Base-by-base conservation (phyloP, 1,140 invertebrate species). In the Drosophila lacertosa region DNA sequence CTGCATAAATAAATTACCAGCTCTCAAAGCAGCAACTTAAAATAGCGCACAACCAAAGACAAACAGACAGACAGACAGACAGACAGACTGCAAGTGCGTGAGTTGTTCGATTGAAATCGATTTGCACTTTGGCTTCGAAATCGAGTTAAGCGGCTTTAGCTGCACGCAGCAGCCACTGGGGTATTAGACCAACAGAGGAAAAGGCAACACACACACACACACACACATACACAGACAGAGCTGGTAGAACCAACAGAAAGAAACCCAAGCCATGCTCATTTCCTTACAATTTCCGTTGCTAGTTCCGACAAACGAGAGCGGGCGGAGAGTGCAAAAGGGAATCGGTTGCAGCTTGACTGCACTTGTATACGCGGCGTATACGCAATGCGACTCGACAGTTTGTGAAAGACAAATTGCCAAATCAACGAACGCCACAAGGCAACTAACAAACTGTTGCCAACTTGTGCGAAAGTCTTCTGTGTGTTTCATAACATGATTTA, bases 211-310 rank as follows among this genome's bases (percentile, higher is more conserved):
- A n/a, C n/a, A n/a, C n/a, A 20, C 20, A 22, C 7, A 16, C 0
- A 47, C 1, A 47, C 7, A 58, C 29, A 44, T 22, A 32, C 11
- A 42, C 26, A 40, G n/a, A 10, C 35, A 47, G 35, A 68, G 42
- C 32, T 47, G 20, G 33, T 22, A 65, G 29, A 32, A 15, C 15
- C 20, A 55, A 58, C 57, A 35, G 50, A 76, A 76, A 59, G 63
- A 79, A 80, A 76, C 71, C 84, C 78, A 66, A 83, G 66, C 79
- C 79, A 78, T 83, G 83, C 71, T 83, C 79, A 83, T 83, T 83
- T 83, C 79, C 79, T 84, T 44, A 78, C 79, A 74, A 83, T 83
- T 83, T 83, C 79, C 75, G 79, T 72, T 72, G 77, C 54, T 37
- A 80, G 53, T 71, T 71, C 74, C 55, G 74, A 44, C 32, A 20